These are phyloP conservation scores for Sycobia sp. DNA, from an alignment of 1,140 invertebrate genomes.

Conservation along the genomic window DNA sequence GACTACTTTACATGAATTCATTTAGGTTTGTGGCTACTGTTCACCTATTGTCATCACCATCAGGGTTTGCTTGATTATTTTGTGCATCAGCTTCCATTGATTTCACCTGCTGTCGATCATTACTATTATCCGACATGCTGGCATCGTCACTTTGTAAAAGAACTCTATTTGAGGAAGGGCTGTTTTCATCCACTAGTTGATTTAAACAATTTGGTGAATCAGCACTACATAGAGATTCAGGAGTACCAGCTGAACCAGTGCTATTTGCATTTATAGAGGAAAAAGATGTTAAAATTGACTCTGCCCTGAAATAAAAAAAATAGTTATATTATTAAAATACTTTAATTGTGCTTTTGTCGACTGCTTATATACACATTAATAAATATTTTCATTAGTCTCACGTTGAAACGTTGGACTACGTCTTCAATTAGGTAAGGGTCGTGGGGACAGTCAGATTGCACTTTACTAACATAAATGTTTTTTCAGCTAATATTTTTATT, in stretches of 20 bases:
- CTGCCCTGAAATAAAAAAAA: conserved; percentile 44
- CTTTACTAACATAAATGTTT: too few species aligned
- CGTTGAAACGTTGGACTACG: too few species aligned
- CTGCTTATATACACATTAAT: too few species aligned
- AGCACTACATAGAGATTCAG: conserved; percentile 67
- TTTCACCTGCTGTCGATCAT: conserved; percentile 47
- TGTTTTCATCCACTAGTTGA: conserved; percentile 59
- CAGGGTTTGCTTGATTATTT: conserved; percentile 40
- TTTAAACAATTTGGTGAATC: conserved; percentile 67
- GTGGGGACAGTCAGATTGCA: too few species aligned
- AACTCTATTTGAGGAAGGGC: conserved; percentile 56
- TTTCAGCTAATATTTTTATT: too few species aligned
- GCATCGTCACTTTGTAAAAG: conserved; percentile 47
- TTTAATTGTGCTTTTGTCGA: too few species aligned
- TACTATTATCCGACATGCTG: conserved; percentile 54
- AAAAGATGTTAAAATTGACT: conserved; percentile 63
- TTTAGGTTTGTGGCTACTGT: background rate
- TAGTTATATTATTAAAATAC: conserved; percentile 1
- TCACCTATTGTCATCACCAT: conserved; percentile 37
- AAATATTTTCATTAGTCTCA: too few species aligned
- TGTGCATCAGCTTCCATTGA: conserved; percentile 37
- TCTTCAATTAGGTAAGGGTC: too few species aligned
- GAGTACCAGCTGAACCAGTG: conserved; percentile 63
- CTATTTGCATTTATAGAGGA: conserved; percentile 58
- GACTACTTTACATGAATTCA: background rate